Percentiles rank a stretch among this genome's conserved stretches.
phyloP scores from a whole-genome alignment of 2,888 invertebrate genomes.

The Lottia scabra region DNA sequence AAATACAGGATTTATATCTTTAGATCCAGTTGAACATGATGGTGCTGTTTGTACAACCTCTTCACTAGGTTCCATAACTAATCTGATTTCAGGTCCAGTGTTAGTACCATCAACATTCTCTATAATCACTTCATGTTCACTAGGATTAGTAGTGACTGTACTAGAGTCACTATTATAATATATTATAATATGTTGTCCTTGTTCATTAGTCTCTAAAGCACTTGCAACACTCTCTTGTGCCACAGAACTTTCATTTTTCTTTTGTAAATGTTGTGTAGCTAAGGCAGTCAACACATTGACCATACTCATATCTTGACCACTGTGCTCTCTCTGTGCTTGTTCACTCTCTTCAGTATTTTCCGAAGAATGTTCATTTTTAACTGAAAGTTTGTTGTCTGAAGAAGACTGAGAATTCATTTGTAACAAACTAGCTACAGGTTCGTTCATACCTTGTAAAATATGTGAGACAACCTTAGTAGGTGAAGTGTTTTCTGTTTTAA shows the following conservation, averaged over 20 bases:
- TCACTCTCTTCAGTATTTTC: slow-evolving; percentile 28
- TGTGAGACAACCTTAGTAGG: slow-evolving; percentile 34
- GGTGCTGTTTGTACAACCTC: not conserved
- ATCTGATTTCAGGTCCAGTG: slow-evolving; percentile 8
- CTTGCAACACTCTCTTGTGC: slow-evolving; percentile 6
- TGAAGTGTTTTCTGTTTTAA: not conserved
- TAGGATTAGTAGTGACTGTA: slow-evolving; percentile 31
- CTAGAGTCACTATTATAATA: slow-evolving; percentile 29
- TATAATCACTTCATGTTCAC: slow-evolving; percentile 28
- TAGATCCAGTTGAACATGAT: not conserved
- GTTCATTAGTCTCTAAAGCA: not conserved
- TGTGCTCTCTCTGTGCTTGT: slow-evolving; percentile 4
- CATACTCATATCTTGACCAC: slow-evolving; percentile 44
- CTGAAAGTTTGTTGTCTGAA: not conserved
- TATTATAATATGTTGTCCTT: slow-evolving; percentile 35
- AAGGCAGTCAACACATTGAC: slow-evolving; percentile 57
- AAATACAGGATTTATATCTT: not conserved
- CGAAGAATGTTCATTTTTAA: slow-evolving; percentile 29
- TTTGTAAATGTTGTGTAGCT: slow-evolving; percentile 43
- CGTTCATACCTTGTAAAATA: slow-evolving; percentile 47
- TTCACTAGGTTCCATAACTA: slow-evolving; percentile 12
- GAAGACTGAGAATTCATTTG: not conserved
- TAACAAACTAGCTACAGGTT: slow-evolving; percentile 39
- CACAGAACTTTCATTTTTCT: not conserved
- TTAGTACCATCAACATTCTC: slow-evolving; percentile 29